These are phyloP conservation scores for Tricholauxania praeusta DNA, from an alignment of 2,888 invertebrate genomes.

Conservation along the genomic window DNA sequence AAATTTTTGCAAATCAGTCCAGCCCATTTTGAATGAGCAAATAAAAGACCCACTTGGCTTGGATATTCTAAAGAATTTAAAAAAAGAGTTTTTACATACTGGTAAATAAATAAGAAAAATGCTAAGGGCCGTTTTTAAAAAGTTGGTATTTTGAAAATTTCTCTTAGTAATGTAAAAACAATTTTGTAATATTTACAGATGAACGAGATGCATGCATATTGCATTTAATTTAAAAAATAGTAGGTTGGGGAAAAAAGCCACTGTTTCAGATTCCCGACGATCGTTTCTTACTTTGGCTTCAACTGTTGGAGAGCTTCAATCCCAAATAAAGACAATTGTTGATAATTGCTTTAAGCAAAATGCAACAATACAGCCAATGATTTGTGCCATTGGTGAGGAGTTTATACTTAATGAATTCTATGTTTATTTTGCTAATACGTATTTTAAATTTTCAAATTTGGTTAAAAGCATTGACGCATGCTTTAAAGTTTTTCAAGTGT, in stretches of 20 bases:
- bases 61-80: background rate
- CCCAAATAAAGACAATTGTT: background rate
- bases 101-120: background rate
- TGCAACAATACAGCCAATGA: background rate
- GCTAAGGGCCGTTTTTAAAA: no score
- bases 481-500: constrained; percentile 3
- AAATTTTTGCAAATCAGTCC: background rate
- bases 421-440: constrained; percentile 7
- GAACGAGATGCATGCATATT: background rate
- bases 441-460: background rate
- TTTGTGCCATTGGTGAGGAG: background rate
- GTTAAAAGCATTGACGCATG: background rate
- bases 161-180: background rate
- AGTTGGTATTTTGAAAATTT: no score
- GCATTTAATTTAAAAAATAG: background rate
- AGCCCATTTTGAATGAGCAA: background rate
- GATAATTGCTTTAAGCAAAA: background rate
- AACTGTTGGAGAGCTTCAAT: background rate
- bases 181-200: background rate
- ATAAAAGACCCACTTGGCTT: background rate
- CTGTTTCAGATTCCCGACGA: background rate
- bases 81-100: background rate
- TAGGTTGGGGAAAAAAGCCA: background rate
- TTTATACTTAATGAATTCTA: background rate
- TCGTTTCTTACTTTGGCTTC: background rate